Conservation (phyloP, 1,140 invertebrate species). For the Grapholita molesta region DNA sequence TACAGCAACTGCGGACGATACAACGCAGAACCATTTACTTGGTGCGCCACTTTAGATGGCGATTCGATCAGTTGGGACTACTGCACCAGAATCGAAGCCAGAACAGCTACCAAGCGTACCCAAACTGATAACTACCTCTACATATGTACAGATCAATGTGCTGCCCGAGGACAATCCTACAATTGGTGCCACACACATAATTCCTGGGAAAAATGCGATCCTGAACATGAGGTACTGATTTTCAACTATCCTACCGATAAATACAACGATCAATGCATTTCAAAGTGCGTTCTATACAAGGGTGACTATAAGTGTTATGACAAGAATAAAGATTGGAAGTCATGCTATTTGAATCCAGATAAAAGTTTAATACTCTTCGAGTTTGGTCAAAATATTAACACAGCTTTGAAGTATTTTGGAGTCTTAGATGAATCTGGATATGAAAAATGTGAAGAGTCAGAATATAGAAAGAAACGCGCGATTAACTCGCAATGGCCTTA, state of each 20-base stretch:
- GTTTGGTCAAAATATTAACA: background rate
- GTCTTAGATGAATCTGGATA: background rate
- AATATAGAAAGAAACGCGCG: background rate
- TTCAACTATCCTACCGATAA: constrained; percentile 12
- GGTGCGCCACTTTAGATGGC: background rate
- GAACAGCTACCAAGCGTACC: background rate
- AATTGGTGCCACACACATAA: background rate
- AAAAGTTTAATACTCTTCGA: background rate
- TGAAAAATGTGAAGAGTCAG: background rate
- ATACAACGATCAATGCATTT: background rate
- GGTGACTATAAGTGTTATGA: background rate
- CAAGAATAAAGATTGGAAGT: background rate
- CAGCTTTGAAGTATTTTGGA: background rate
- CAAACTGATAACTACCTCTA: background rate
- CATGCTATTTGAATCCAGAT: background rate
- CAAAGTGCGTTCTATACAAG: background rate
- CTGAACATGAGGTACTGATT: background rate
- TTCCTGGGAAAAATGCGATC: constrained; percentile 5
- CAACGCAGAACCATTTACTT: background rate
- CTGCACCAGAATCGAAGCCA: background rate
- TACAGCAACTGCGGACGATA: background rate
- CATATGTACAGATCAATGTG: background rate
- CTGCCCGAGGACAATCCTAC: background rate
- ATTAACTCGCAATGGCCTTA: constrained; percentile 8
- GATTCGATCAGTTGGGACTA: background rate